Evolutionary conservation across 2,888 invertebrate species (phyloP).

Genomic region (Lepidocyrtinus sp.): DNA sequence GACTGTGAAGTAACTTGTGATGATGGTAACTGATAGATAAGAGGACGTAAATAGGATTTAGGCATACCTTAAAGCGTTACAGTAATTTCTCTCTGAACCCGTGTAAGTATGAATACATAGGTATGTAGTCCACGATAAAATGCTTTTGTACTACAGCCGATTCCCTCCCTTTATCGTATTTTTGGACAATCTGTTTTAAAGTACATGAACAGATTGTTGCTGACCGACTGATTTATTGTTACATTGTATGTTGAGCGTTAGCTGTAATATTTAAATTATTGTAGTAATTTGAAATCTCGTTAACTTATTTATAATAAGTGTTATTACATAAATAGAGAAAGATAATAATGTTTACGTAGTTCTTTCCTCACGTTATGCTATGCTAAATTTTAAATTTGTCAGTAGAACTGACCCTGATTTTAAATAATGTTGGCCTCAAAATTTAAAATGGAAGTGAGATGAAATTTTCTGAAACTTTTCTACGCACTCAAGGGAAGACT

Average conservation of each 20-base stretch:
- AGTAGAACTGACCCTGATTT: neutral
- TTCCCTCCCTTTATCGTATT: neutral
- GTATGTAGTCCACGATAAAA: neutral
- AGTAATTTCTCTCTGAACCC: neutral
- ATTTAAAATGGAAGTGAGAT: too few species aligned
- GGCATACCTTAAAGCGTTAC: neutral
- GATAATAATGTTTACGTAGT: too few species aligned
- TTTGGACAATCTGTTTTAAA: neutral
- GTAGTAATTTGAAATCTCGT: neutral
- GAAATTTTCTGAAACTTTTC: too few species aligned
- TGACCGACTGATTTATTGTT: neutral
- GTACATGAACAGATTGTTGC: neutral
- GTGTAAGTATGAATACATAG: neutral
- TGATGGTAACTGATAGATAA: neutral
- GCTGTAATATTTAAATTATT: too few species aligned
- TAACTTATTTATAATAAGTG: neutral
- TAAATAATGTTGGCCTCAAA: neutral
- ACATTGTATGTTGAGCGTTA: neutral
- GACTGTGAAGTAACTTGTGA: neutral
- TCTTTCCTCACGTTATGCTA: too few species aligned
- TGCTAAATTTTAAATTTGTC: too few species aligned
- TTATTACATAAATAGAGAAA: too few species aligned
- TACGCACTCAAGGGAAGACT: too few species aligned
- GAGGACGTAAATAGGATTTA: neutral
- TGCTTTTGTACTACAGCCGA: neutral